Evolutionary conservation across 2,888 invertebrate species (phyloP).

Genomic region (Sthenelais limicola): DNA sequence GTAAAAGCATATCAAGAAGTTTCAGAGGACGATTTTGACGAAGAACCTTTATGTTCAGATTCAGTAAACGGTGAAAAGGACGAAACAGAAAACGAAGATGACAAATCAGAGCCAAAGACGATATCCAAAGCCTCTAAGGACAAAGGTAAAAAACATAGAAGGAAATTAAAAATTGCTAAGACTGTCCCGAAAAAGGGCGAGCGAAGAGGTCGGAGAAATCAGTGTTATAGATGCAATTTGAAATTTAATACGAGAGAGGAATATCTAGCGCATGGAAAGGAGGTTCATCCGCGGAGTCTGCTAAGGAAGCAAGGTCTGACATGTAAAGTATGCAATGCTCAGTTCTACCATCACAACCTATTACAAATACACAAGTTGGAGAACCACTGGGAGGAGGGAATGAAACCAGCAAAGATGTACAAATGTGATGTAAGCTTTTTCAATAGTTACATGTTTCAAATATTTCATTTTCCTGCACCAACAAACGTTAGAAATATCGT

Average conservation of each 20-base stretch:
- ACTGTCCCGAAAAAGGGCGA: too few species aligned
- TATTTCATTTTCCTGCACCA: background rate
- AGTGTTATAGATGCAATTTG: background rate
- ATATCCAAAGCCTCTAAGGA: background rate
- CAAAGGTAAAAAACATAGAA: background rate
- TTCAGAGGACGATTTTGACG: too few species aligned
- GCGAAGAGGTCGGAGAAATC: background rate
- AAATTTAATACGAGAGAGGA: background rate
- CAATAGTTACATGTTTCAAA: background rate
- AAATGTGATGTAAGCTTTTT: background rate
- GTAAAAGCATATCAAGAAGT: too few species aligned
- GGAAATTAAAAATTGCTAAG: constrained; percentile 2
- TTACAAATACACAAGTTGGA: constrained; percentile 19
- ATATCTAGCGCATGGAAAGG: background rate
- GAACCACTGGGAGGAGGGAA: constrained; percentile 26
- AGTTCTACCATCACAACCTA: constrained; percentile 11
- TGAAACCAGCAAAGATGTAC: constrained; percentile 20
- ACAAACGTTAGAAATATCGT: background rate
- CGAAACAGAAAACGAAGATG: too few species aligned
- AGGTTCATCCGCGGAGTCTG: constrained; percentile 1
- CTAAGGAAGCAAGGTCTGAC: background rate
- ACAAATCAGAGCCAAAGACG: too few species aligned
- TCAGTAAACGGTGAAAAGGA: too few species aligned
- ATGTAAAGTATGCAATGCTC: background rate
- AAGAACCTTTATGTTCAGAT: too few species aligned